Conservation (phyloP, 2,113 vertebrate genomes). For the Rhinolophus ferrumequinum region DNA sequence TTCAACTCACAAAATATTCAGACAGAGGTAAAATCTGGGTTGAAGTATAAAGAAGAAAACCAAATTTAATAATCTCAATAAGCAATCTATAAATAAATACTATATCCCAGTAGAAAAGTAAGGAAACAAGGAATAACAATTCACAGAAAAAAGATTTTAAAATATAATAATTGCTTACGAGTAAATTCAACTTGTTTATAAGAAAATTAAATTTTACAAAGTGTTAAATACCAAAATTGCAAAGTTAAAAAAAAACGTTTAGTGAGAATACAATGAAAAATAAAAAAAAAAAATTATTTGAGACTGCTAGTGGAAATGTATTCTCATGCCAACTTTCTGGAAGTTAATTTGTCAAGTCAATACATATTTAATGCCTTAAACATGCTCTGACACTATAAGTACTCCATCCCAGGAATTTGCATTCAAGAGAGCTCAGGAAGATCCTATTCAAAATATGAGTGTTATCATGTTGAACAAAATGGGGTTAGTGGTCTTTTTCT, state of each 20-base stretch:
- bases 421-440: not conserved
- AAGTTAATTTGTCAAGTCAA: not conserved
- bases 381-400: not conserved
- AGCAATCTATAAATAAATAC: not conserved
- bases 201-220: not conserved
- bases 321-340: not conserved
- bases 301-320: not conserved
- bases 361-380: not conserved
- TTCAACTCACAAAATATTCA: not conserved
- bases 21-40: not conserved
- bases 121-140: not conserved
- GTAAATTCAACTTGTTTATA: not conserved
- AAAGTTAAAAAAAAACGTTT: not conserved
- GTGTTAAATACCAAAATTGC: not conserved
- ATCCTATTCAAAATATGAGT: not conserved
- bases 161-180: not conserved
- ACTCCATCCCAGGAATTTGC: not conserved
- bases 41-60: not conserved
- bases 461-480: not conserved
- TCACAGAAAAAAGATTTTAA: not conserved
- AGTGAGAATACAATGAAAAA: not conserved
- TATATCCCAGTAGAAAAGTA: not conserved
- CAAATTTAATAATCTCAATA: not conserved
- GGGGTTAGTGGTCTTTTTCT: not conserved
- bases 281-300: not conserved